Evolutionary conservation across 2,888 invertebrate species (phyloP).

Genomic region (Chloroclysta siterata): DNA sequence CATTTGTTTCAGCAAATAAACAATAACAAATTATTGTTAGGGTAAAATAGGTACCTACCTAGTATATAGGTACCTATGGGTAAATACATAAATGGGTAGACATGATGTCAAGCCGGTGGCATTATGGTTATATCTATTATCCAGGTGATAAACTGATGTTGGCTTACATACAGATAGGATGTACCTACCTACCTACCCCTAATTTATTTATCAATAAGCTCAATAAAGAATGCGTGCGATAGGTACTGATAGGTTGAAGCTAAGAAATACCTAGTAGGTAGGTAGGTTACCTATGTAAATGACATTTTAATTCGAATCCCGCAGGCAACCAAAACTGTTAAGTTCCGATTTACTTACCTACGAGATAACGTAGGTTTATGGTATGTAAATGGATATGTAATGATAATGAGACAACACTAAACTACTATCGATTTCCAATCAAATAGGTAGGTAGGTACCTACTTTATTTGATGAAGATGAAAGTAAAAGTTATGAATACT

Average conservation of each 20-base stretch:
- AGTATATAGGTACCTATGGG: too few species aligned
- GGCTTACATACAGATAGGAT: too few species aligned
- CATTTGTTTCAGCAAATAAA: background rate
- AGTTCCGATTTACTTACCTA: too few species aligned
- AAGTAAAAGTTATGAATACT: conserved; percentile 76
- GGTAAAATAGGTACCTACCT: too few species aligned
- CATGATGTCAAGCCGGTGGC: too few species aligned
- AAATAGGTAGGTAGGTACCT: conserved; percentile 30
- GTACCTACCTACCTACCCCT: background rate
- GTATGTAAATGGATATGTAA: background rate
- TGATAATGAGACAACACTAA: conserved; percentile 7
- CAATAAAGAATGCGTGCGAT: too few species aligned
- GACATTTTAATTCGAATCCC: background rate
- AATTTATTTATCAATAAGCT: too few species aligned
- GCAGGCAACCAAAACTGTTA: background rate
- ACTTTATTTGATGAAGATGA: conserved; percentile 69
- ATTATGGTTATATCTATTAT: too few species aligned
- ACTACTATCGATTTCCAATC: conserved; percentile 44
- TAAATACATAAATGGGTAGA: too few species aligned
- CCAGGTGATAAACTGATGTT: too few species aligned
- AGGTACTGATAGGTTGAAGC: too few species aligned
- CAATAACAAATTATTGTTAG: background rate
- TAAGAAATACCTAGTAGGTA: background rate
- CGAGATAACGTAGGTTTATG: too few species aligned
- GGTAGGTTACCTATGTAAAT: background rate